phyloP scores from a whole-genome alignment of 2,113 vertebrate genomes.

The Rhagologus leucostigma region DNA sequence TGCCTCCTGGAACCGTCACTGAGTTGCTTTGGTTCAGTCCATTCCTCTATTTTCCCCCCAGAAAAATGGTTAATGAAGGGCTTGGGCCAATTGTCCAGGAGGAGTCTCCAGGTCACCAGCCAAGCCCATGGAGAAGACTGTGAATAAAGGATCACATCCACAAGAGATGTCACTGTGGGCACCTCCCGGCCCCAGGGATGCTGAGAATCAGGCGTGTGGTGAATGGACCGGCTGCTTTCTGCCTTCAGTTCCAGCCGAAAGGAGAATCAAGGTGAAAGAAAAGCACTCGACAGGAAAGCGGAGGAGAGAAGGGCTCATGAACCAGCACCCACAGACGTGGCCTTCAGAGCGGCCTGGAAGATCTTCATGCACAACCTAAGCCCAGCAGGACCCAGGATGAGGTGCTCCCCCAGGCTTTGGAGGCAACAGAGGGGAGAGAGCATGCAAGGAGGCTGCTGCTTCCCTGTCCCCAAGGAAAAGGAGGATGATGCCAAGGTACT shows the following conservation, averaged over 20 bases:
- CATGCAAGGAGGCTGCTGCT: not conserved
- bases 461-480: not conserved
- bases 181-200: not conserved
- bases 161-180: not conserved
- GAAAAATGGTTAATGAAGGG: not conserved
- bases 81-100: not conserved
- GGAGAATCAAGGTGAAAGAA: not conserved
- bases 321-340: not conserved
- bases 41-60: rapidly evolving
- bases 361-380: not conserved
- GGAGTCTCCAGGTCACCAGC: not conserved
- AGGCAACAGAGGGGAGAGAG: not conserved
- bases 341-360: not conserved
- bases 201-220: not conserved
- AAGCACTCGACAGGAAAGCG: rapidly evolving
- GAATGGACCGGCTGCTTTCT: not conserved
- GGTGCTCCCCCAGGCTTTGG: not conserved
- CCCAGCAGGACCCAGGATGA: not conserved
- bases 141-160: not conserved
- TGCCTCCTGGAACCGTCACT: not conserved
- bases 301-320: not conserved
- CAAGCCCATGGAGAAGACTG: not conserved
- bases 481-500: not conserved
- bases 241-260: not conserved
- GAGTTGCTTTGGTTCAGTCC: not conserved